phyloP scores from a whole-genome alignment of 2,797 vertebrate species.

The Limosa lapponica region DNA sequence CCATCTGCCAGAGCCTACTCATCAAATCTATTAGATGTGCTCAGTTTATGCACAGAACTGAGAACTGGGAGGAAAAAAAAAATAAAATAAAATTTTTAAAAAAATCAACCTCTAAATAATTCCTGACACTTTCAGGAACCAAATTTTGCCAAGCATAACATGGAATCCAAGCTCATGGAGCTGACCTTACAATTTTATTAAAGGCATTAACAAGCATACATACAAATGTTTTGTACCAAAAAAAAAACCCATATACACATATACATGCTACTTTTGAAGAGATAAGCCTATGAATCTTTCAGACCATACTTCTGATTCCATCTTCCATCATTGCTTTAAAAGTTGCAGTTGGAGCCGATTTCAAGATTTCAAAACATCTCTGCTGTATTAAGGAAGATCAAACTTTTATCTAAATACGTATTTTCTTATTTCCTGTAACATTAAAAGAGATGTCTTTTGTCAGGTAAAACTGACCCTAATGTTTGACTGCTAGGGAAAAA shows the following conservation, averaged over 20 bases:
- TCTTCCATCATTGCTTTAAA: neutral
- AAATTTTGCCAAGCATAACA: neutral
- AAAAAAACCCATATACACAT: neutral
- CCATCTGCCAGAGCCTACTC: neutral
- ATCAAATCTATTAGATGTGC: neutral
- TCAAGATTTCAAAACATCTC: neutral
- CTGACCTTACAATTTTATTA: neutral
- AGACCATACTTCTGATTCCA: neutral
- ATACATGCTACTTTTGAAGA: neutral
- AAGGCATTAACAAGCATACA: neutral
- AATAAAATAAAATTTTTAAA: no score
- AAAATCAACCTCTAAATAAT: neutral
- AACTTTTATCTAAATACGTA: neutral
- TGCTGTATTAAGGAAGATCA: neutral
- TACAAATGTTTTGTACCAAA: neutral
- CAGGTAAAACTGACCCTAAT: neutral
- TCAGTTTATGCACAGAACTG: neutral
- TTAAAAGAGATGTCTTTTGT: neutral
- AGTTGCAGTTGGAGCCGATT: neutral
- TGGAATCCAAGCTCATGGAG: neutral
- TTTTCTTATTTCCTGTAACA: neutral
- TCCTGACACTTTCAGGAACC: neutral
- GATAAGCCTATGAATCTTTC: neutral
- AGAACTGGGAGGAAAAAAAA: neutral
- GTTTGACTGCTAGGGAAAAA: neutral